These are phyloP conservation scores for Oryzias celebensis DNA, from an alignment of 2,113 vertebrate genomes.

Conservation along the genomic window DNA sequence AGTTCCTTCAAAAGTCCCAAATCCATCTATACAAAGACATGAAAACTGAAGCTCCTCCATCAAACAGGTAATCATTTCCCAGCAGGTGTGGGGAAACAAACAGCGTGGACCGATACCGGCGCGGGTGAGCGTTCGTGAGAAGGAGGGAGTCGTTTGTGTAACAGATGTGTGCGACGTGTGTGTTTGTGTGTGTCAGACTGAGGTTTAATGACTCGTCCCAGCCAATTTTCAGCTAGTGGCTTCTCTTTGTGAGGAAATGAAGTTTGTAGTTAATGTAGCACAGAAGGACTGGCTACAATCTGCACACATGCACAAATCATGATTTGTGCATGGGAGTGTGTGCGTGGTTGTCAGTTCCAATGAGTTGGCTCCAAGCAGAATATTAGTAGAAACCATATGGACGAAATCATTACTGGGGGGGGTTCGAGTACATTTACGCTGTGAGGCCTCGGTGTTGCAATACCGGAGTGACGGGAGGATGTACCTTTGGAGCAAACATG, in stretches of 20 bases:
- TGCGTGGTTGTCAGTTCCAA: conserved; percentile 37
- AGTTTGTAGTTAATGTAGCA: conserved; percentile 76
- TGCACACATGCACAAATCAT: background rate
- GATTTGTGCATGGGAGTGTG: conserved; percentile 10
- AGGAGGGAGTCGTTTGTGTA: background rate
- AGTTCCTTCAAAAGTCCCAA: background rate
- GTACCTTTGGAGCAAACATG: conserved; percentile 25
- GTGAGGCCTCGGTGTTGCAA: conserved; percentile 28
- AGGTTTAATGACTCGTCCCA: conserved; percentile 74
- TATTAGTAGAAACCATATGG: conserved; percentile 70
- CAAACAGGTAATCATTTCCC: conserved; percentile 52
- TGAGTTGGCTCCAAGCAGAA: conserved; percentile 58
- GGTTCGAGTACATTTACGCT: conserved; percentile 54
- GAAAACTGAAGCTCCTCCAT: conserved; percentile 16
- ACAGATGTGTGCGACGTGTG: conserved; percentile 6
- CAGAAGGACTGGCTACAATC: conserved; percentile 57
- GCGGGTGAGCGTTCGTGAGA: conserved; percentile 15
- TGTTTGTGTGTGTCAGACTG: conserved; percentile 45
- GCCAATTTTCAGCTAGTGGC: conserved; percentile 71
- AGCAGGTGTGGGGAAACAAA: conserved; percentile 35
- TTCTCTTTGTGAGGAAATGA: conserved; percentile 72
- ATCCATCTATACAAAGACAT: background rate
- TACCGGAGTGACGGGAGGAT: conserved; percentile 6
- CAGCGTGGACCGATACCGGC: conserved; percentile 48
- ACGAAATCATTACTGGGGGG: conserved; percentile 62